These are phyloP conservation scores for Tethya wilhelma DNA, from an alignment of 37 sponge, comb jelly and placozoan species.

Conservation along the genomic window DNA sequence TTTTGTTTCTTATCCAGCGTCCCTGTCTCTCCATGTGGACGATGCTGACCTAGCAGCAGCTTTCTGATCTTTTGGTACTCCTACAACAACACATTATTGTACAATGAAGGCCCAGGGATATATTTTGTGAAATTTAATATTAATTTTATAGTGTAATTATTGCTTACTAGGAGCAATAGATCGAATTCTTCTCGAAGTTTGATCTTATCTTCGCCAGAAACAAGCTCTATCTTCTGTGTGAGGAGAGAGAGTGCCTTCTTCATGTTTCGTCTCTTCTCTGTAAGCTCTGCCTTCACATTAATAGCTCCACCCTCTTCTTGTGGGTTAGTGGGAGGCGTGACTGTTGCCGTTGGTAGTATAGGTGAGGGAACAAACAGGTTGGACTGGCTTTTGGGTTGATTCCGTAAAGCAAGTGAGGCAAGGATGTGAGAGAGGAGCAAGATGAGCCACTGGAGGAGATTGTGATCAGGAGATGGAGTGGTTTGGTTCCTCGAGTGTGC, in stretches of 20 bases:
- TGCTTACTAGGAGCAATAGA: not conserved
- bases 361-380: slow-evolving; percentile 18
- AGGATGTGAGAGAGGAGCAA: slow-evolving; percentile 62
- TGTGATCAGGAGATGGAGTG: not conserved
- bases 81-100: not conserved
- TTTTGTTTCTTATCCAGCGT: too few species aligned
- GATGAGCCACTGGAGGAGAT: slow-evolving; percentile 47
- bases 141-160: not conserved
- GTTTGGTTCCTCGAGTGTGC: not conserved
- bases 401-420: slow-evolving; percentile 14
- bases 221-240: not conserved
- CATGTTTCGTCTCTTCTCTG: not conserved
- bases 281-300: not conserved
- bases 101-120: too few species aligned
- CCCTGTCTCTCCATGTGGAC: too few species aligned
- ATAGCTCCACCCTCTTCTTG: not conserved
- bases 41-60: slow-evolving; percentile 6
- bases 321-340: not conserved
- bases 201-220: slow-evolving; percentile 1
- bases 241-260: not conserved
- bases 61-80: not conserved
- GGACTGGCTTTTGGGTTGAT: not conserved
- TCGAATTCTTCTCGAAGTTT: not conserved
- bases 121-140: not conserved
- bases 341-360: not conserved